phyloP scores from a whole-genome alignment of 2,113 vertebrate genomes.

The Aleadryas rufinucha region DNA sequence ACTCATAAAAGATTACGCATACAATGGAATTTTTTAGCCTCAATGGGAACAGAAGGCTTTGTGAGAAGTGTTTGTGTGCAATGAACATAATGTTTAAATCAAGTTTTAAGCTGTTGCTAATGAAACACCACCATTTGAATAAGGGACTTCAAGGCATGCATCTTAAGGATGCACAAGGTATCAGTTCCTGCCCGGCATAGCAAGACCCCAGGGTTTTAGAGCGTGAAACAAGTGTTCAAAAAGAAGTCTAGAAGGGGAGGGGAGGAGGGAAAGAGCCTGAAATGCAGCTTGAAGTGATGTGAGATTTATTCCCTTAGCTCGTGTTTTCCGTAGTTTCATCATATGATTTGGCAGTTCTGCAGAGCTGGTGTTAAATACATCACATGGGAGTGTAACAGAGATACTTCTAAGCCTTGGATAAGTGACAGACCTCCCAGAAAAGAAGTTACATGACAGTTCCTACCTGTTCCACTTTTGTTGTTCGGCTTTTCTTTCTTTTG shows the following conservation, averaged over 20 bases:
- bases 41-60: conserved; percentile 65
- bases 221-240: neutral
- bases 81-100: conserved; percentile 47
- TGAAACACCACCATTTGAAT: neutral
- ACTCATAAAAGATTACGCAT: conserved; percentile 71
- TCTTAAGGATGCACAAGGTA: neutral
- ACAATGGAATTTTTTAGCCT: conserved; percentile 73
- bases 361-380: neutral
- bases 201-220: neutral
- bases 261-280: neutral
- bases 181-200: neutral
- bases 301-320: conserved; percentile 7
- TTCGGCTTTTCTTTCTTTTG: neutral
- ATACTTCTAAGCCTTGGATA: neutral
- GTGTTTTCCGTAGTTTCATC: neutral
- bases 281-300: neutral
- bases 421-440: neutral
- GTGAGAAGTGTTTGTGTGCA: conserved; percentile 18
- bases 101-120: conserved; percentile 28
- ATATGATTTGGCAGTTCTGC: conserved; percentile 6
- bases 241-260: neutral
- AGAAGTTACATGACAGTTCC: neutral
- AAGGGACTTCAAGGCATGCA: neutral
- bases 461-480: neutral
- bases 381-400: neutral